Evolutionary conservation across 2,113 vertebrate species (phyloP).

Genomic region (Hippocampus barbouri): DNA sequence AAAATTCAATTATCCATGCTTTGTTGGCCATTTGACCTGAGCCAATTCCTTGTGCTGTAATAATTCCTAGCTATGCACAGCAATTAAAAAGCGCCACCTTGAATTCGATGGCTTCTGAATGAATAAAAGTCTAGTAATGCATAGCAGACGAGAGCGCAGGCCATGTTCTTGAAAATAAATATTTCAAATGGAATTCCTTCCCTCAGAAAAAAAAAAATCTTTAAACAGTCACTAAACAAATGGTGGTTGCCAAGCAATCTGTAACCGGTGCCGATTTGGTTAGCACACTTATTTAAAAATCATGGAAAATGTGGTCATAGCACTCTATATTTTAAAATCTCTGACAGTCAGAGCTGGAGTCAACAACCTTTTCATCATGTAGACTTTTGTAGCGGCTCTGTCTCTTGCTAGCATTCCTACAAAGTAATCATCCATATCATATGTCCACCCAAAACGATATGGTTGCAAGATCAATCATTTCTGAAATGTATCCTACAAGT

Average conservation of each 20-base stretch:
- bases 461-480: constrained; percentile 41
- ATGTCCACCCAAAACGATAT: constrained; percentile 1
- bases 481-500: constrained; percentile 14
- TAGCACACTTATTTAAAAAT: constrained; percentile 31
- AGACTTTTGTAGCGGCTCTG: not conserved
- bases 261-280: constrained; percentile 9
- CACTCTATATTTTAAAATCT: constrained; percentile 17
- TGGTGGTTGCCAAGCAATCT: constrained; percentile 46
- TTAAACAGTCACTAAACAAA: constrained; percentile 43
- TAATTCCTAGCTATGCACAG: constrained; percentile 12
- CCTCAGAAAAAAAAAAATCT: constrained; percentile 22
- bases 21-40: constrained; percentile 20
- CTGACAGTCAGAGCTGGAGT: constrained; percentile 12
- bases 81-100: constrained; percentile 1
- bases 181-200: constrained; percentile 25
- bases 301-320: constrained; percentile 25
- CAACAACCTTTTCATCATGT: constrained; percentile 9
- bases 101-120: constrained; percentile 8
- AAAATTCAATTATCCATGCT: constrained; percentile 29
- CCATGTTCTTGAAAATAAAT: constrained; percentile 33
- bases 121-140: constrained; percentile 25
- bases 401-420: constrained; percentile 1
- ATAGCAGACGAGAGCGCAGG: constrained; percentile 11
- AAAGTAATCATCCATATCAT: constrained; percentile 8
- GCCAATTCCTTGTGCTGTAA: constrained; percentile 9